A percentile compares a stretch with the other conserved stretches of the same genome.
phyloP scores from a whole-genome alignment of 2,797 vertebrate species.

The Argentina silus region DNA sequence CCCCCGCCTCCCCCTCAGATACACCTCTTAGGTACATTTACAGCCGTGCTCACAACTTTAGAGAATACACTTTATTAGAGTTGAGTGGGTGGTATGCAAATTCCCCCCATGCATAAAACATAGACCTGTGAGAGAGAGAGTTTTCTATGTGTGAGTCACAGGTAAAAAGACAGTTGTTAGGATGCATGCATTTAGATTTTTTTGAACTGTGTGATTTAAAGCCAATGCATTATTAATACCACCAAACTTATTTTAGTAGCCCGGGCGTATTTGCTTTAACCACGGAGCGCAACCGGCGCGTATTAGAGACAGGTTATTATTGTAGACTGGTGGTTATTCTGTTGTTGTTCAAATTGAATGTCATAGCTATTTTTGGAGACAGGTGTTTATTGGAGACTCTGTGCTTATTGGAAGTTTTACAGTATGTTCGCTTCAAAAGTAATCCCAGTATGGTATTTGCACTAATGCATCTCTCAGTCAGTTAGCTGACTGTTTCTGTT shows the following conservation, averaged over 20 bases:
- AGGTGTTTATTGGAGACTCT: neutral
- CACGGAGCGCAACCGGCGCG: neutral
- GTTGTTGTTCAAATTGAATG: no score
- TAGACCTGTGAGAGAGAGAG: neutral
- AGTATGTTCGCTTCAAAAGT: neutral
- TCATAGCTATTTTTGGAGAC: neutral
- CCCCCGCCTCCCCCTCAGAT: constrained; percentile 26
- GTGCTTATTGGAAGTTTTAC: neutral
- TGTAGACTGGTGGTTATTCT: no score
- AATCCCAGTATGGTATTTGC: neutral
- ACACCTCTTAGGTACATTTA: constrained; percentile 33
- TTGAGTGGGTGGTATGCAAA: constrained; percentile 69
- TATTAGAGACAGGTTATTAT: no score
- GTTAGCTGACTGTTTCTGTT: neutral
- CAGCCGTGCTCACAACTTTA: constrained; percentile 39
- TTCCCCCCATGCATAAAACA: constrained; percentile 61
- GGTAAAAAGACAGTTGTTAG: constrained; percentile 30
- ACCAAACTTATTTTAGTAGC: constrained; percentile 37
- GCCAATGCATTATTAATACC: constrained; percentile 52
- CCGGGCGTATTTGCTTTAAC: neutral
- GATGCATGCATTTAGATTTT: constrained; percentile 46
- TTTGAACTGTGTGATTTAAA: constrained; percentile 40
- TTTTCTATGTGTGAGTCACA: constrained; percentile 33
- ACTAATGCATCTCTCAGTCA: neutral
- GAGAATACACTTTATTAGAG: constrained; percentile 51